Base-by-base conservation (phyloP, 2,888 invertebrate species). In the Nomada lathburiana region DNA sequence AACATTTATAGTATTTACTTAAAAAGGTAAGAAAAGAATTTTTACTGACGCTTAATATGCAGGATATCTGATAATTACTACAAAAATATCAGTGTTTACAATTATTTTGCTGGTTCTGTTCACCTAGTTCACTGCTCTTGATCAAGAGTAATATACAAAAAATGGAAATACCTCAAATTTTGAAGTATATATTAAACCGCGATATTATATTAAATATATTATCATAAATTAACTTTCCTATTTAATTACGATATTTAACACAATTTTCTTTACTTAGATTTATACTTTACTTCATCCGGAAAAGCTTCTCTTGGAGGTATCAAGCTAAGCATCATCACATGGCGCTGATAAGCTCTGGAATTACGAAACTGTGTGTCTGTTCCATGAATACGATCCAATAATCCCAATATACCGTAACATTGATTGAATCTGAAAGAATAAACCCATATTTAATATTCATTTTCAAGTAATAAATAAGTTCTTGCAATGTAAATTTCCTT, bases 331-430 rank as follows among this genome's bases (percentile, higher is more conserved):
- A 96, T 96, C 95, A 96, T 96, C 57, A 96, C 95, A 93, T 97
- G 97, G 26, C 97, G 95, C 53, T 95, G 94, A 91, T 96, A 97
- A 42, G 96, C 96, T 86, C 96, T 95, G 4, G 97, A 96, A 84
- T 95, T 95, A 20, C 97, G 95, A 93, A 98, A 98, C 90, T 96
- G 94, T 0, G 95, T 95, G 91, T 98, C 97, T 0, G 98, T 98
- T 50, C 97, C 97, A 92, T 98, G 98, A 10, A 98, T 93, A 65
- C 97, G 96, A 93, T 98, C 98, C 89, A 98, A 93, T 0, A 98
- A 95, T 0, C 98, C 98, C 82, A 98, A 94, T 1, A 97, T 97
- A 1, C 98, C 98, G 93, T 96, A 98, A 91, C 97, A 97, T 91
- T 97, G 97, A 90, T 96, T 97, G 93, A 98, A 98, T 94, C 98